Evolutionary conservation across 2,888 invertebrate genomes (phyloP).

Genomic region (Zelleria hepariella): DNA sequence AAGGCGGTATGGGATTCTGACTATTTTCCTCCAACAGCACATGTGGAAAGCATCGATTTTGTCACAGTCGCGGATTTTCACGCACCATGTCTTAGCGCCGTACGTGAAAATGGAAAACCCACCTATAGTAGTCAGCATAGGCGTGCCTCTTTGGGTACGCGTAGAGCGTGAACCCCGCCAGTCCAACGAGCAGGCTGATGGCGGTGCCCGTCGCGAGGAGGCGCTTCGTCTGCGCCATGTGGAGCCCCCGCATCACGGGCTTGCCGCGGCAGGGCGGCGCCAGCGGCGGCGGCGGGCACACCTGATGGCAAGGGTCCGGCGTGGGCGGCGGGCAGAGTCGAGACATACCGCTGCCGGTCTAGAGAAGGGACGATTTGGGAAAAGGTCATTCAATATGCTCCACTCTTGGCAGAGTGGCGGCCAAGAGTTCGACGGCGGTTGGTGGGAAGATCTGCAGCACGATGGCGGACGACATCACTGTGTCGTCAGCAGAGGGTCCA

Average conservation of each 20-base stretch:
- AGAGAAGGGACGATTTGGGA: not conserved
- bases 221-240: constrained; percentile 73
- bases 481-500: too few relatives aligned
- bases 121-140: constrained; percentile 86
- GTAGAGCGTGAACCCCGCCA: constrained; percentile 57
- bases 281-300: constrained; percentile 35
- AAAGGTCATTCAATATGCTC: too few relatives aligned
- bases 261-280: constrained; percentile 37
- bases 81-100: too few relatives aligned
- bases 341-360: not conserved
- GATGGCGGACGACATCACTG: too few relatives aligned
- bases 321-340: constrained; percentile 11
- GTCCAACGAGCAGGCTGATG: constrained; percentile 43
- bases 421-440: too few relatives aligned
- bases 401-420: too few relatives aligned
- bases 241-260: constrained; percentile 80
- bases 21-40: too few relatives aligned
- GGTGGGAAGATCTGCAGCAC: too few relatives aligned
- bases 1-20: too few relatives aligned
- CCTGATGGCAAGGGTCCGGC: constrained; percentile 31
- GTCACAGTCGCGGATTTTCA: too few relatives aligned
- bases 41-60: too few relatives aligned
- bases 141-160: constrained; percentile 66
- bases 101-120: too few relatives aligned
- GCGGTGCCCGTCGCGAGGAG: constrained; percentile 64